Evolutionary conservation across 2,888 invertebrate species (phyloP).

Genomic region (Apantesis nais): DNA sequence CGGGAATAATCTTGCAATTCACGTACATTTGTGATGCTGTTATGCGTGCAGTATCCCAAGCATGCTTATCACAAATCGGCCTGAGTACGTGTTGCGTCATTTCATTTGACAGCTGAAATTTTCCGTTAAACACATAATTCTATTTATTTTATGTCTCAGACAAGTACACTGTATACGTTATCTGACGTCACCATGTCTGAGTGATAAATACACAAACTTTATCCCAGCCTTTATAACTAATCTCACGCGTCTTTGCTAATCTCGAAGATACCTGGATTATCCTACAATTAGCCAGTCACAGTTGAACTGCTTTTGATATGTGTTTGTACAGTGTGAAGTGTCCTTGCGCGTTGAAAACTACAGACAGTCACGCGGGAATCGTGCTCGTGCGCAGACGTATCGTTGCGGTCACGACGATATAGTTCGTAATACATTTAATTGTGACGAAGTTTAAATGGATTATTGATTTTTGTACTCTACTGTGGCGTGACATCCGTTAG

Average conservation of each 20-base stretch:
- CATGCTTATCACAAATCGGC: neutral
- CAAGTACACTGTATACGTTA: constrained; percentile 4
- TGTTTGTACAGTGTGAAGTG: constrained; percentile 27
- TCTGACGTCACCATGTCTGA: constrained; percentile 11
- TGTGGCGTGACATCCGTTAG: constrained; percentile 2
- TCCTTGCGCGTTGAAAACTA: constrained; percentile 42
- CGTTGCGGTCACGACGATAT: constrained; percentile 12
- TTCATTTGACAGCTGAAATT: constrained; percentile 5
- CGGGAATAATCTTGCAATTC: neutral
- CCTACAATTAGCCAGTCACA: constrained; percentile 28
- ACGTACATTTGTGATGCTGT: neutral
- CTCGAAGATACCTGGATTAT: constrained; percentile 31
- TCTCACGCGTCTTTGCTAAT: constrained; percentile 9
- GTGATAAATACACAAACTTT: constrained; percentile 8
- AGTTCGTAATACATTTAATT: constrained; percentile 10
- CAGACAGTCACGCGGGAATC: constrained; percentile 43
- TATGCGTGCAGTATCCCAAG: neutral
- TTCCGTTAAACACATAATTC: neutral
- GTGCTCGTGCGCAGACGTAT: constrained; percentile 34
- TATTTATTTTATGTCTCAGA: constrained; percentile 7
- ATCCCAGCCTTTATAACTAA: neutral
- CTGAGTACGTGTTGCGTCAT: neutral
- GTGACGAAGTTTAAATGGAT: constrained; percentile 18
- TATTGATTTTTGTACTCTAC: constrained; percentile 5
- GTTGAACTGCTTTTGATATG: constrained; percentile 25